Evolutionary conservation across 2,113 vertebrate genomes (phyloP).

Genomic region (rat (Rattus norvegicus)): DNA sequence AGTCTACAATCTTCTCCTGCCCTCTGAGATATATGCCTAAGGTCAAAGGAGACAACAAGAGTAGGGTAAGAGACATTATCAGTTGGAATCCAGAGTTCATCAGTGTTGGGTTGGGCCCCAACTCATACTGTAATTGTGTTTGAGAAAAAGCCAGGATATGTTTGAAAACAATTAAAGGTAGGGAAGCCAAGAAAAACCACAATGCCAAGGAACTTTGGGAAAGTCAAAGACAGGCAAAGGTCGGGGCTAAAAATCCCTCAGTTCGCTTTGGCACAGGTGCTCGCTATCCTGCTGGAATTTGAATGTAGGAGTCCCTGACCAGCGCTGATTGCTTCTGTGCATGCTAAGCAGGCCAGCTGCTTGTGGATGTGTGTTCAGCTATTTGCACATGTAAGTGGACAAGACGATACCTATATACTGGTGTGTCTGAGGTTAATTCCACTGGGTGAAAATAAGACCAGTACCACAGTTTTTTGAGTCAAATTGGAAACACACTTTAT

Average conservation of each 20-base stretch:
- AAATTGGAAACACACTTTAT: neutral
- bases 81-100: neutral
- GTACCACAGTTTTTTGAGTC: neutral
- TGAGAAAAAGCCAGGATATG: slow-evolving; percentile 19
- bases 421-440: neutral
- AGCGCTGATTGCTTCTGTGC: neutral
- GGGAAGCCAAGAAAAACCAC: neutral
- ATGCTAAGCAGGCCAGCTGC: neutral
- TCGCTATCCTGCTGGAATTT: neutral
- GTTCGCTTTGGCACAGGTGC: neutral
- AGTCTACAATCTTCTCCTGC: neutral
- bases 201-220: neutral
- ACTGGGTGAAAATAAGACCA: neutral
- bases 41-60: neutral
- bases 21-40: neutral
- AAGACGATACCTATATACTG: neutral
- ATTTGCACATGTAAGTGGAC: neutral
- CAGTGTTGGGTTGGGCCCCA: neutral
- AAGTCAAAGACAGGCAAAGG: neutral
- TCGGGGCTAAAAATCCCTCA: neutral
- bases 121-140: neutral
- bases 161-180: neutral
- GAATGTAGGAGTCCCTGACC: neutral
- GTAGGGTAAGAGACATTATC: neutral
- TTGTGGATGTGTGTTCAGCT: neutral